Conservation (phyloP, 2,113 vertebrate genomes). For the Myiopsitta monachus region DNA sequence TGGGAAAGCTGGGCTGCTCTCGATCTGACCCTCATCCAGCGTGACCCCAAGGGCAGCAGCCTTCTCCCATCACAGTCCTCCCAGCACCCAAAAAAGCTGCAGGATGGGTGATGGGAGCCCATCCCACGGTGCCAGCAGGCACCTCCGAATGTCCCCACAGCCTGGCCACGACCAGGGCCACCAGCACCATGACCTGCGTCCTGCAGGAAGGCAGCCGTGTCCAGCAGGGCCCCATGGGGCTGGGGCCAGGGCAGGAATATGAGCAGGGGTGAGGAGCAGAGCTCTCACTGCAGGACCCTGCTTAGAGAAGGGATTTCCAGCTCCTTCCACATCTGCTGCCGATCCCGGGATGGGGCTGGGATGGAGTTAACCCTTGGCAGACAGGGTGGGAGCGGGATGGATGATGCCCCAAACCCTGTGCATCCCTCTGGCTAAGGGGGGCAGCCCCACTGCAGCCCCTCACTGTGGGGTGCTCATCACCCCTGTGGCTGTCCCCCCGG, state of each 20-base stretch:
- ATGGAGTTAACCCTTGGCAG: not conserved
- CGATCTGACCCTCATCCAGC: accelerated
- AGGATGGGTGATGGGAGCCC: not conserved
- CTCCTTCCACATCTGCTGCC: not conserved
- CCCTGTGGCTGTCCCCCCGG: not conserved
- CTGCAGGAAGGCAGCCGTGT: accelerated
- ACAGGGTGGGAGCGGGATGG: no score
- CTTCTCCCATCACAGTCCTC: not conserved
- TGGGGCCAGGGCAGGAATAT: not conserved
- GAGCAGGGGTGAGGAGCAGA: not conserved
- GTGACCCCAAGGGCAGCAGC: not conserved
- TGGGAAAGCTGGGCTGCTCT: not conserved
- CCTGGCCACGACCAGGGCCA: accelerated
- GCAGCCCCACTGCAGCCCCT: not conserved
- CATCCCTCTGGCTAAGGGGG: not conserved
- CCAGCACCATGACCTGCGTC: accelerated
- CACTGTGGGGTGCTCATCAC: not conserved
- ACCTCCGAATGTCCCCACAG: not conserved
- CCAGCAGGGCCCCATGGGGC: not conserved
- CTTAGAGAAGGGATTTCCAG: not conserved
- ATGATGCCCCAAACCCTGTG: not conserved
- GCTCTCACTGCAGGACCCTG: not conserved
- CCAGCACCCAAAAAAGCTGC: not conserved
- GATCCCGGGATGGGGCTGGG: not conserved
- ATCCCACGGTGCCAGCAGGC: not conserved